Base-by-base conservation (phyloP, 2,797 vertebrate species). In the Aldrovandia affinis region DNA sequence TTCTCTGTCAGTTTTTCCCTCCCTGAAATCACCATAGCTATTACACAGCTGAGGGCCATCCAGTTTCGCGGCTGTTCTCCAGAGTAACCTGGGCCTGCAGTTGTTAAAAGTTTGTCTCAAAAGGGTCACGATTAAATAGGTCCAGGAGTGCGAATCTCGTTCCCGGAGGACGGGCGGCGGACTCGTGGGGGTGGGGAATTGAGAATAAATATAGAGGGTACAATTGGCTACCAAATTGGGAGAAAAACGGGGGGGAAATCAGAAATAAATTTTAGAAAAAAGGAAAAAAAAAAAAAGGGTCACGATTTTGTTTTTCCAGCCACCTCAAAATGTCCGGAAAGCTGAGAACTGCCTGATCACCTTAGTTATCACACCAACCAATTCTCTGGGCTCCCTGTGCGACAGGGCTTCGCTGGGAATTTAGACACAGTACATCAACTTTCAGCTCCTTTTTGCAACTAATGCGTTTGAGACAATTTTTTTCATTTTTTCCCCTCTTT, bases 101-200 rank as follows among this genome's bases (percentile, higher is more conserved):
- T 83, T 87, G 84, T 86, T 84, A 85, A 87, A 87, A 86, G 85
- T 86, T 87, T 80, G 36, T 86, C 88, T 87, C 83, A 63, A 78
- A 82, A 79, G 73, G 63, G n/a, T n/a, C n/a, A n/a, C n/a, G n/a
- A n/a, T n/a, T n/a, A n/a, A n/a, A n/a, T n/a, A n/a, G n/a, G n/a
- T n/a, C n/a, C n/a, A n/a, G n/a, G n/a, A n/a, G n/a, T n/a, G n/a
- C n/a, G n/a, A n/a, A n/a, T n/a, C n/a, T n/a, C n/a, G n/a, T n/a
- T n/a, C n/a, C n/a, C n/a, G n/a, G n/a, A n/a, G n/a, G n/a, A n/a
- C n/a, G n/a, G n/a, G n/a, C n/a, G n/a, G n/a, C n/a, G n/a, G n/a
- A n/a, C n/a, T n/a, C n/a, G n/a, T n/a, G n/a, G n/a, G n/a, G n/a
- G n/a, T n/a, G n/a, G n/a, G n/a, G n/a, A n/a, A n/a, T n/a, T n/a